A percentile compares a stretch with the other conserved stretches of the same genome.
Evolutionary conservation across 2,797 vertebrate species (phyloP).

Genomic region (Zalophus californianus): DNA sequence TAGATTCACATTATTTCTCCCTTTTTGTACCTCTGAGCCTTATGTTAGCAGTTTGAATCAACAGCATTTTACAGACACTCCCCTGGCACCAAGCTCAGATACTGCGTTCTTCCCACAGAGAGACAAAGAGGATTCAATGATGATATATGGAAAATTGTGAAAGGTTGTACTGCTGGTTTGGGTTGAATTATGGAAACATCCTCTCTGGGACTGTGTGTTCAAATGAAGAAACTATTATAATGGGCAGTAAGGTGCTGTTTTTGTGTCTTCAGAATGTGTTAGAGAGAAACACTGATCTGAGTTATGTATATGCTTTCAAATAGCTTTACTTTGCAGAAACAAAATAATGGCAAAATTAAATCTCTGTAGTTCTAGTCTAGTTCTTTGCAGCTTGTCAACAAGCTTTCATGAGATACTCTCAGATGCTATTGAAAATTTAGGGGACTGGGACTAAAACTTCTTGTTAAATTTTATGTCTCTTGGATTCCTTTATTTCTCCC

Average conservation of each 20-base stretch:
- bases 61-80: slow-evolving; percentile 48
- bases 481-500: slow-evolving; percentile 23
- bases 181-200: slow-evolving; percentile 56
- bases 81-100: not conserved
- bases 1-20: not conserved
- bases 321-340: slow-evolving; percentile 49
- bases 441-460: not conserved
- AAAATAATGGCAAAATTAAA: slow-evolving; percentile 54
- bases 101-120: not conserved
- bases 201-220: slow-evolving; percentile 3
- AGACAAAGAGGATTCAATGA: not conserved
- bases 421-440: not conserved
- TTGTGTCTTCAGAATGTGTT: slow-evolving; percentile 39
- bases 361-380: not conserved
- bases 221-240: not conserved
- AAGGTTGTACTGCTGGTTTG: not conserved
- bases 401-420: not conserved
- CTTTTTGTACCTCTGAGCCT: slow-evolving; percentile 1
- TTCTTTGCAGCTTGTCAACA: not conserved
- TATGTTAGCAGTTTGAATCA: slow-evolving; percentile 59
- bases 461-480: slow-evolving; percentile 32
- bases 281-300: slow-evolving; percentile 31
- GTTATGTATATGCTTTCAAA: slow-evolving; percentile 44
- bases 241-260: not conserved
- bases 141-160: slow-evolving; percentile 43